Evolutionary conservation across 2,113 vertebrate species (phyloP).

Genomic region (Corythornis cristatus): DNA sequence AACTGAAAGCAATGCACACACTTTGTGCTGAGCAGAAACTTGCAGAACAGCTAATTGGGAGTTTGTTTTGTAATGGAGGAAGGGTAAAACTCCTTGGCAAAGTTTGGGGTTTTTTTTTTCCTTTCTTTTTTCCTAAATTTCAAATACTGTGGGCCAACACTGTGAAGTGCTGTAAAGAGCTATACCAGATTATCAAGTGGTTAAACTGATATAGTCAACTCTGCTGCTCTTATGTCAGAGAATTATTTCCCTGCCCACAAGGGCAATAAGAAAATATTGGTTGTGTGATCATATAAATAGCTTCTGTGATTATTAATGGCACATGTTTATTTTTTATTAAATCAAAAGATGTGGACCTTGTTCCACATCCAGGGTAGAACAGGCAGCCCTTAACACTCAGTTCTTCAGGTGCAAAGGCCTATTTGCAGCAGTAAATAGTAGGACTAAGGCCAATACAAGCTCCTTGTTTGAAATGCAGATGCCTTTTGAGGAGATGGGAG

Average conservation of each 20-base stretch:
- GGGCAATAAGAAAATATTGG: neutral
- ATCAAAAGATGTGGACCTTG: neutral
- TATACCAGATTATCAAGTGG: neutral
- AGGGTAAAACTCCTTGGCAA: neutral
- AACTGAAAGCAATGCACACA: neutral
- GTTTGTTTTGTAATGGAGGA: neutral
- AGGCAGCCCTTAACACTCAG: neutral
- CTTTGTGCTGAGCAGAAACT: conserved; percentile 8
- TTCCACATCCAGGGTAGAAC: neutral
- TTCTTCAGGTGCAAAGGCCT: neutral
- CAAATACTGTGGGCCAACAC: neutral
- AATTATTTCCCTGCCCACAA: neutral
- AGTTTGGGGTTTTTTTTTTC: neutral
- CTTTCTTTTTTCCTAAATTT: neutral
- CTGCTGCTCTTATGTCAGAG: neutral
- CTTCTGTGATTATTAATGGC: neutral
- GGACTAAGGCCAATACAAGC: neutral
- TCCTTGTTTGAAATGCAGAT: neutral
- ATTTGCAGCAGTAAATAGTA: neutral
- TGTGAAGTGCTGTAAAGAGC: neutral
- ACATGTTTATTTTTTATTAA: neutral
- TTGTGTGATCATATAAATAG: neutral
- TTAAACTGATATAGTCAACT: neutral
- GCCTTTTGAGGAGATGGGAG: neutral
- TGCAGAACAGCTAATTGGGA: conserved; percentile 12